Percentiles rank a stretch among this genome's conserved stretches.
phyloP scores from a whole-genome alignment of 1,140 invertebrate genomes.

The Aphelenchoides besseyi region DNA sequence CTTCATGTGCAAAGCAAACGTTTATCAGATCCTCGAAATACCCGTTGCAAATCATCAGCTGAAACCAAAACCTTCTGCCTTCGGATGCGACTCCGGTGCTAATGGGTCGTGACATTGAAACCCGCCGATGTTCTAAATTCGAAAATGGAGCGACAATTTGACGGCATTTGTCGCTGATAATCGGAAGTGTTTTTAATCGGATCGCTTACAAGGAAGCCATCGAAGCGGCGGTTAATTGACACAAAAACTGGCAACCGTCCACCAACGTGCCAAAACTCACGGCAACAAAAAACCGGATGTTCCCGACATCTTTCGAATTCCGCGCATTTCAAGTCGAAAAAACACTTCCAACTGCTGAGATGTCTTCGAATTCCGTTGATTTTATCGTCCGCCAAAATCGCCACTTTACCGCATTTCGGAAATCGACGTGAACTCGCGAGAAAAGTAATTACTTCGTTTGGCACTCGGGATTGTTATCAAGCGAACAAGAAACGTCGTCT shows the following conservation, averaged over 20 bases:
- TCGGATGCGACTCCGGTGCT: too few species aligned
- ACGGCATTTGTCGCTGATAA: background rate
- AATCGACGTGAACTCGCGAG: background rate
- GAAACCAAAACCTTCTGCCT: background rate
- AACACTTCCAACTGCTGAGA: background rate
- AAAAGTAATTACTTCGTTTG: background rate
- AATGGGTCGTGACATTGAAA: slow-evolving; percentile 1
- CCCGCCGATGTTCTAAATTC: background rate
- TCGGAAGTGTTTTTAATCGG: background rate
- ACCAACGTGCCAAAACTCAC: too few species aligned
- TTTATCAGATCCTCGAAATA: background rate
- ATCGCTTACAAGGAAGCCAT: background rate
- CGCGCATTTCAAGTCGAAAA: background rate
- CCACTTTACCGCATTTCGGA: background rate
- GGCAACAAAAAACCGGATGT: background rate
- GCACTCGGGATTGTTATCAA: slow-evolving; percentile 2
- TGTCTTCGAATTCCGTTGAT: background rate
- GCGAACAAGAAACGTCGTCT: too few species aligned
- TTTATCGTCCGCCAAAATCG: background rate
- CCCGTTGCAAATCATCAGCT: background rate
- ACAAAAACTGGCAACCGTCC: too few species aligned
- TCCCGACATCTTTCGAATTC: background rate
- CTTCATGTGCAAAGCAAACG: background rate
- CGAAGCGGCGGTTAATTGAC: too few species aligned
- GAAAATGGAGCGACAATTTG: background rate